Evolutionary conservation across 2,113 vertebrate species (phyloP), one percentile per base, ranked within the genome.

Genomic region (Meriones unguiculatus): DNA sequence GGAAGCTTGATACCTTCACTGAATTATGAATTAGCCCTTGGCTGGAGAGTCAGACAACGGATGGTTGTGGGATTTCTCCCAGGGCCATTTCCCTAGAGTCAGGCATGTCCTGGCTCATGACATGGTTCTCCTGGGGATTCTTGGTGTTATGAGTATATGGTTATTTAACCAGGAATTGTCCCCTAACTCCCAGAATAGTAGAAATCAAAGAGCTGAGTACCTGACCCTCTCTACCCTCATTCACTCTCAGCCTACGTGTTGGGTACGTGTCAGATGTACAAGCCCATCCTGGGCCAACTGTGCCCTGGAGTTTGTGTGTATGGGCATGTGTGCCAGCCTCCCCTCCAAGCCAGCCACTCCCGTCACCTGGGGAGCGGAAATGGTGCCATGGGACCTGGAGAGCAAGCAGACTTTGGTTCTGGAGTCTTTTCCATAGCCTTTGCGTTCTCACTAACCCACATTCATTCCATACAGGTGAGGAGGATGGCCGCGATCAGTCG

Each of bases 401-500:
- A 14, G 12, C 52, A 5, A 13, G n/a, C 24, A 13, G 57, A 10
- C 2, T 30, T 2, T 17, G 52, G 65, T 64, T 65, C 35, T 7
- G 84, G 24, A 72, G 22, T 9, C 30, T 11, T 65, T 50, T 5
- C 1, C 0, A 54, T 10, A 28, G 78, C 52, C 65, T 38, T 6
- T 9, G 15, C 1, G 3, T 30, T 2, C 30, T 78, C 30, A 7
- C 3, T 7, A 3, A 6, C 1, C 7, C 0, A 4, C 15, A 3
- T 18, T 18, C 30, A 10, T 14, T n/a, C 50, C 54, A 38, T 84
- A 18, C 88, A 99, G 99, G 98, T 17, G 99, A 99, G 95, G 99
- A 99, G 9, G 99, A 99, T 65, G 99, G 98, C 88, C 99, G 99
- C 88, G 99, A 99, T 96, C 99, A 99, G 98, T 98, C 99, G 93